A percentile compares a stretch with the other conserved stretches of the same genome.
These are phyloP conservation scores for Xanthia icteritia DNA, from an alignment of 2,888 invertebrate genomes.

Conservation along the genomic window DNA sequence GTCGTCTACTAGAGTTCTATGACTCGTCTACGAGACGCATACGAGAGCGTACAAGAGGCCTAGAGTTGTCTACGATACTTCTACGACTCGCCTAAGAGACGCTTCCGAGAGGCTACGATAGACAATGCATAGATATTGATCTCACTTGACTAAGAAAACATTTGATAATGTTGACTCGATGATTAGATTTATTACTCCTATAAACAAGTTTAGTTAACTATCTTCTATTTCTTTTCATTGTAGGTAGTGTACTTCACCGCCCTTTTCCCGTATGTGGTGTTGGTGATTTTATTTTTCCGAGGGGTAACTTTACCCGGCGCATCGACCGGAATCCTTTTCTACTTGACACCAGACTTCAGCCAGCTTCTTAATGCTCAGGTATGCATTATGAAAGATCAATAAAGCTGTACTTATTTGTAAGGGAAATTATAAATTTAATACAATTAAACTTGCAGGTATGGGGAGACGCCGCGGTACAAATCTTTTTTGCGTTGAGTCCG, in stretches of 20 bases:
- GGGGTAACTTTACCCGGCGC: constrained; percentile 95
- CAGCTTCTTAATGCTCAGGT: constrained; percentile 93
- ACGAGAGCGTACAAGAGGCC: background rate
- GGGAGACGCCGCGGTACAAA: constrained; percentile 96
- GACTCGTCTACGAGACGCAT: background rate
- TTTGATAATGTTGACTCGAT: background rate
- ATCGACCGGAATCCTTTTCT: constrained; percentile 94
- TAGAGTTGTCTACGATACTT: background rate
- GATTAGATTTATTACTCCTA: background rate
- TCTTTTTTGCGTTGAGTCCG: constrained; percentile 96
- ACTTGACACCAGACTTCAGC: constrained; percentile 94
- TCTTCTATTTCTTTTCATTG: constrained; percentile 49
- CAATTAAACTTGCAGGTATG: constrained; percentile 90
- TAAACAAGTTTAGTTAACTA: background rate
- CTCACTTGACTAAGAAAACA: no score
- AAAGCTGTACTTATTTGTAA: background rate
- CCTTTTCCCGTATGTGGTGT: constrained; percentile 93
- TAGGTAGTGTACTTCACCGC: constrained; percentile 94
- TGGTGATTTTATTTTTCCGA: constrained; percentile 94
- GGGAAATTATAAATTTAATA: background rate
- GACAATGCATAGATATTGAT: background rate
- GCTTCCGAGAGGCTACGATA: no score
- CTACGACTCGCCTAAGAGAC: background rate
- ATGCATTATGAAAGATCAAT: constrained; percentile 11
- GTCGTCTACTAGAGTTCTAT: background rate